A percentile compares a stretch with the other conserved stretches of the same genome.
These are phyloP conservation scores for Xylota segnis DNA, from an alignment of 2,888 invertebrate species.

Conservation along the genomic window DNA sequence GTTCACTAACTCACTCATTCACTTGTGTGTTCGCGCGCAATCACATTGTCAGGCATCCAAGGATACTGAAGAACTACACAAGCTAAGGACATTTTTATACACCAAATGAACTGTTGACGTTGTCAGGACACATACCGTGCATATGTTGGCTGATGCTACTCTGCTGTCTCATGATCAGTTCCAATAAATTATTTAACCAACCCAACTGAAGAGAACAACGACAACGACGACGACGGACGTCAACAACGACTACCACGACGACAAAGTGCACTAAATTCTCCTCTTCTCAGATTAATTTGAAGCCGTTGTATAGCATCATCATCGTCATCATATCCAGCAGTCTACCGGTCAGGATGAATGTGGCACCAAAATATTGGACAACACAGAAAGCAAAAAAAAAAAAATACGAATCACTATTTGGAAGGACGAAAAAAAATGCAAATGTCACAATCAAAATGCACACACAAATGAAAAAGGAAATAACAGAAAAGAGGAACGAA, in stretches of 20 bases:
- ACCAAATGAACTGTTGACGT: constrained; percentile 73
- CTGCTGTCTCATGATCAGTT: constrained; percentile 73
- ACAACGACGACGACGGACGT: not conserved
- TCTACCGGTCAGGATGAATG: constrained; percentile 42
- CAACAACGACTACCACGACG: constrained; percentile 24
- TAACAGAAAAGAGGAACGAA: not conserved
- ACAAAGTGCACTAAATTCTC: constrained; percentile 71
- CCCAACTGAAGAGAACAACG: constrained; percentile 41
- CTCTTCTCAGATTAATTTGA: constrained; percentile 71
- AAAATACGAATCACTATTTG: no score
- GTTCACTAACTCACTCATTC: constrained; percentile 16
- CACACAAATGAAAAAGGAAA: constrained; percentile 16
- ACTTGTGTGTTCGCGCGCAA: constrained; percentile 45
- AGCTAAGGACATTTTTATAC: constrained; percentile 53
- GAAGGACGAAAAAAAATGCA: constrained; percentile 51
- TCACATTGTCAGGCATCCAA: constrained; percentile 44
- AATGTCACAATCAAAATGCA: constrained; percentile 65
- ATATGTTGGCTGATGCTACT: constrained; percentile 29
- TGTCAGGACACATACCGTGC: constrained; percentile 44
- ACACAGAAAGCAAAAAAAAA: constrained; percentile 10
- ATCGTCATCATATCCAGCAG: constrained; percentile 68
- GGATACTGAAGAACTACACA: not conserved
- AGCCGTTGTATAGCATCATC: constrained; percentile 70
- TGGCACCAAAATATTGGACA: constrained; percentile 58
- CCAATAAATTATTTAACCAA: constrained; percentile 73